phyloP scores from a whole-genome alignment of 30 jellyfish, hydroid and myxozoan species.

The Aurelia aurita complex sp. Pacific region DNA sequence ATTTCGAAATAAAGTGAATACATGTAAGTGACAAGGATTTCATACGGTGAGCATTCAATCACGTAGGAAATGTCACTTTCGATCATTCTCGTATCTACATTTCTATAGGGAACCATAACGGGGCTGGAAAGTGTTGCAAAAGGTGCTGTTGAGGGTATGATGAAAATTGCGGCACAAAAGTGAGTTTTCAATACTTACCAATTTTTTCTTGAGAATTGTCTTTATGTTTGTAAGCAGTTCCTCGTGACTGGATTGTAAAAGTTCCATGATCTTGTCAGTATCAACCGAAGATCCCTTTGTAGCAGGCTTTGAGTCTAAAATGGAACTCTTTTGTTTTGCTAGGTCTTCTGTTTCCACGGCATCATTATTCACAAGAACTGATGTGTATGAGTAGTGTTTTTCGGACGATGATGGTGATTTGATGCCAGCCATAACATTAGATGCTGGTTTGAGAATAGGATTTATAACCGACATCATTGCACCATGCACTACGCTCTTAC shows the following conservation, averaged over 20 bases:
- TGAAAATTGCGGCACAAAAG: no score
- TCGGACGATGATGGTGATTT: slow-evolving; percentile 24
- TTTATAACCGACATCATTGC: slow-evolving; percentile 42
- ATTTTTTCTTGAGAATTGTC: slow-evolving; percentile 24
- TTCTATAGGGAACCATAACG: no score
- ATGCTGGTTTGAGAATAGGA: slow-evolving; percentile 40
- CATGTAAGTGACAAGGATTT: no score
- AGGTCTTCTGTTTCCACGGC: slow-evolving; percentile 13
- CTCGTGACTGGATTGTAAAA: slow-evolving; percentile 44
- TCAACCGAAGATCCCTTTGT: slow-evolving; percentile 12
- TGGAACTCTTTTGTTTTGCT: neutral
- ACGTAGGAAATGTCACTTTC: no score
- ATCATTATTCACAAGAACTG: slow-evolving; percentile 45
- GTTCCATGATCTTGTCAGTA: slow-evolving; percentile 30
- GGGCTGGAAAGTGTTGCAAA: no score
- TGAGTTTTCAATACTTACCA: slow-evolving; percentile 10
- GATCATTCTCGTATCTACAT: no score
- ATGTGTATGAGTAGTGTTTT: slow-evolving; percentile 1
- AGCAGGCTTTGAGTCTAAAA: neutral
- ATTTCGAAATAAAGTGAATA: no score
- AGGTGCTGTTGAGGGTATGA: neutral
- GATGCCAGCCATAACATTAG: slow-evolving; percentile 18
- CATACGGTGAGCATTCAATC: no score
- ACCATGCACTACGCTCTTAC: slow-evolving; percentile 18
- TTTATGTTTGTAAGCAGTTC: slow-evolving; percentile 32